Evolutionary conservation across 2,888 invertebrate species (phyloP), one percentile per base, ranked within the genome.

Genomic region (Polymixis flavicincta): DNA sequence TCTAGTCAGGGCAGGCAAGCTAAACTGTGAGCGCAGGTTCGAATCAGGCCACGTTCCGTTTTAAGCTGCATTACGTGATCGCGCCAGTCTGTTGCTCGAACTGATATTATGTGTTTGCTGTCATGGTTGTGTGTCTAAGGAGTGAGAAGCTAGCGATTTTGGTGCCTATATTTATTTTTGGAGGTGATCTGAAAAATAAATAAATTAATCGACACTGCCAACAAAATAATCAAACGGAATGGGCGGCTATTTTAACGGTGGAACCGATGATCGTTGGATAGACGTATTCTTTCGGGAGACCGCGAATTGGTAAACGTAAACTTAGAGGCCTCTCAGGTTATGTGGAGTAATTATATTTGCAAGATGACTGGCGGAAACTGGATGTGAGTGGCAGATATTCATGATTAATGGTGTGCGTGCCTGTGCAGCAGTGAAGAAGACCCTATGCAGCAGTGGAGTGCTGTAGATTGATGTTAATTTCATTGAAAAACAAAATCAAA

Each of bases 31-130:
- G 75, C 71, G 67, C 75, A 72, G 81, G 80, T 85, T 83, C 79
- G 68, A 87, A 87, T 87, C 89, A 83, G 74, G 78, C 86, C 89
- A 89, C 90, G 90, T 90, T 59, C 85, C 84, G 70, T 80, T 88
- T 87, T 90, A 90, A 90, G 90, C 90, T 88, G 88, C 85, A 82
- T 87, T 89, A 89, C 90, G 90, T 90, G 90, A 88, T 87, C 88
- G 70, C 74, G 83, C 76, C 76, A 74, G 83, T 85, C 86, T 89
- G 87, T 87, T 82, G 84, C 82, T 74, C 66, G 81, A 85, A 85
- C 89, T 84, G 88, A 86, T 89, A 89, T 87, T 86, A 85, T 87
- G 86, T 88, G 89, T 90, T 88, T 89, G 89, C 84, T 82, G 82
- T 83, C 76, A 59, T 14, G 60, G 52, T 25, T 28, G 25, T 74